Conservation (phyloP, 1,140 invertebrate species). For the Heterodera schachtii region DNA sequence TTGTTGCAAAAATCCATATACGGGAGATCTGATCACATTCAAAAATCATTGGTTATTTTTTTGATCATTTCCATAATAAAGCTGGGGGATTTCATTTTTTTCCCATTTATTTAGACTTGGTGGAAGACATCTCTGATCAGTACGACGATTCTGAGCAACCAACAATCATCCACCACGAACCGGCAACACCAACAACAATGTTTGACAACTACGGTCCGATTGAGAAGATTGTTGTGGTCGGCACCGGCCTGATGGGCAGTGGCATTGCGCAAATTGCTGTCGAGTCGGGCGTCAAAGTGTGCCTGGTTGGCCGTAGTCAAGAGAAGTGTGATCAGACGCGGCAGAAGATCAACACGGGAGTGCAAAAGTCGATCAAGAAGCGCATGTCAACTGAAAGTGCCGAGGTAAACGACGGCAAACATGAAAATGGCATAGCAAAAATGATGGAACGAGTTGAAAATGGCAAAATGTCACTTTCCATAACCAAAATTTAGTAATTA, state of each 20-base stretch:
- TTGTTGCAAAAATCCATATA: background rate
- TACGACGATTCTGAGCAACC: background rate
- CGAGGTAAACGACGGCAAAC: constrained; percentile 12
- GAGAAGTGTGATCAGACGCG: constrained; percentile 53
- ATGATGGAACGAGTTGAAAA: background rate
- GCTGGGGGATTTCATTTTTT: background rate
- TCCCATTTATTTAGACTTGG: background rate
- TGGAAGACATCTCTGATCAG: background rate
- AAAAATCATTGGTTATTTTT: no score
- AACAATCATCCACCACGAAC: no score
- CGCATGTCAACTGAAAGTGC: constrained; percentile 39
- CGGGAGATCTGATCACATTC: no score
- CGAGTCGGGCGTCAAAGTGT: constrained; percentile 54
- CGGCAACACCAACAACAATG: background rate
- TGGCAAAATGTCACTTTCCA: background rate
- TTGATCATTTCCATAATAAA: no score
- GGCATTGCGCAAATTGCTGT: constrained; percentile 59
- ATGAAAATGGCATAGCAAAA: background rate
- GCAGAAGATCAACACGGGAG: constrained; percentile 45
- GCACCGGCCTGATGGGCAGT: constrained; percentile 59
- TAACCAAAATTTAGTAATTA: no score
- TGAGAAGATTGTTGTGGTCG: constrained; percentile 56
- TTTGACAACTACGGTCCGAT: background rate
- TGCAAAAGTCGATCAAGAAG: constrained; percentile 49
- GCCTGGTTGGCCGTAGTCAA: constrained; percentile 50